phyloP scores from a whole-genome alignment of 2,888 invertebrate species.

The Ferdinandea cuprea region DNA sequence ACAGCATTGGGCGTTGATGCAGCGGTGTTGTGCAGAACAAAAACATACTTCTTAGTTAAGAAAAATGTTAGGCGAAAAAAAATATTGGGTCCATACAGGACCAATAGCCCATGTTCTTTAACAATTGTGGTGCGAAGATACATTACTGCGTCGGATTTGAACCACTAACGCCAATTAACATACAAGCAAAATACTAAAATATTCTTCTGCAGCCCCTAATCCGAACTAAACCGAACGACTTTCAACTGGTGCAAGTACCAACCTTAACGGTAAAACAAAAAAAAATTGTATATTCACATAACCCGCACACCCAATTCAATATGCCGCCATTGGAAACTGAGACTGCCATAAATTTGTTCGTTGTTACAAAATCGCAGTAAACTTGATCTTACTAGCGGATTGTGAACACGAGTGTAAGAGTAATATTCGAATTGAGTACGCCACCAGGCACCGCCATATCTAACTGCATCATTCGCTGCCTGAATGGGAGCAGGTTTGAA shows the following conservation, averaged over 20 bases:
- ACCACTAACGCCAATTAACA: too few relatives aligned
- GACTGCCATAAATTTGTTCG: constrained; percentile 66
- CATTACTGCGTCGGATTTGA: too few relatives aligned
- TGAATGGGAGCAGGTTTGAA: constrained; percentile 69
- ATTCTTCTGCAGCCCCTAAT: constrained; percentile 3
- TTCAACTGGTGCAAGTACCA: constrained; percentile 34
- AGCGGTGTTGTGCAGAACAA: too few relatives aligned
- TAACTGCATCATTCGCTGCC: constrained; percentile 17
- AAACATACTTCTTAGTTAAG: too few relatives aligned
- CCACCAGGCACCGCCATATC: constrained; percentile 36
- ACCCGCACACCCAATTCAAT: constrained; percentile 46
- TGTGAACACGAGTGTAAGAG: constrained; percentile 60
- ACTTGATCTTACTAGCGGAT: constrained; percentile 73
- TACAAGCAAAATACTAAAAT: background rate
- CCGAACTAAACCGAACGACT: background rate
- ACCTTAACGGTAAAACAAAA: constrained; percentile 58
- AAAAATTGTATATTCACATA: constrained; percentile 7
- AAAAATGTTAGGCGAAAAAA: too few relatives aligned
- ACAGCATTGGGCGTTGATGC: too few relatives aligned
- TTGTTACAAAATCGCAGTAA: constrained; percentile 73
- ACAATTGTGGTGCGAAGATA: too few relatives aligned
- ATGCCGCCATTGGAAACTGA: constrained; percentile 55
- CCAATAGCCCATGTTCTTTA: too few relatives aligned
- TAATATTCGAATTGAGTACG: constrained; percentile 37
- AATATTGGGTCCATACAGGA: too few relatives aligned